Conservation (phyloP, 1,140 invertebrate genomes). For the Drepana arcuata region DNA sequence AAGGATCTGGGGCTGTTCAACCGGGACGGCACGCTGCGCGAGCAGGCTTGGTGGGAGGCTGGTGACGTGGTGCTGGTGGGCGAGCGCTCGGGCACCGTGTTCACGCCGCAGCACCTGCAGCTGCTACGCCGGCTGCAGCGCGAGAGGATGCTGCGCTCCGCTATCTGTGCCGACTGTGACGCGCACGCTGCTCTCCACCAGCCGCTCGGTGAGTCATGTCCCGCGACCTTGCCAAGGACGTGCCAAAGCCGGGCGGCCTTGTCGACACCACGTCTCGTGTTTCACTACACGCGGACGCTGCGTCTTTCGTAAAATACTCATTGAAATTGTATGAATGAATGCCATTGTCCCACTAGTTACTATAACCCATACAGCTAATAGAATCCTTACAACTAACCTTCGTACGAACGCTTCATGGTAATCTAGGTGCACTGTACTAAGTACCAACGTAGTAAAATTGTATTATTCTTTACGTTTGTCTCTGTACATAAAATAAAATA, state of each 20-base stretch:
- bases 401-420: too few relatives aligned
- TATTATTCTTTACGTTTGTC: too few relatives aligned
- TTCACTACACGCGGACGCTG: constrained; percentile 15
- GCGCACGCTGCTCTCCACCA: constrained; percentile 85
- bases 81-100: constrained; percentile 73
- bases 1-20: constrained; percentile 79
- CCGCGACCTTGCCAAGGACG: constrained; percentile 70
- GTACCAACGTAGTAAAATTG: too few relatives aligned
- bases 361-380: too few relatives aligned
- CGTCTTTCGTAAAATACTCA: too few relatives aligned
- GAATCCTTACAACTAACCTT: too few relatives aligned
- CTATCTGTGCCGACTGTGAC: constrained; percentile 74
- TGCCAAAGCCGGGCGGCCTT: constrained; percentile 79
- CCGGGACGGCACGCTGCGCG: constrained; percentile 62
- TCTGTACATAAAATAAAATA: too few relatives aligned
- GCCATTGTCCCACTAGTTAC: too few relatives aligned
- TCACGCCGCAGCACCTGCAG: constrained; percentile 75
- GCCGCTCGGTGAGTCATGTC: constrained; percentile 78
- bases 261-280: constrained; percentile 18
- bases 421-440: too few relatives aligned
- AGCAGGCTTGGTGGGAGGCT: constrained; percentile 71
- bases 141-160: constrained; percentile 77
- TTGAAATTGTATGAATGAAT: too few relatives aligned
- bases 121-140: constrained; percentile 73
- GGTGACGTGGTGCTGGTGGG: constrained; percentile 71